Evolutionary conservation across 2,888 invertebrate genomes (phyloP), one percentile per base, ranked within the genome.

Genomic region (Serrognathus titanus): DNA sequence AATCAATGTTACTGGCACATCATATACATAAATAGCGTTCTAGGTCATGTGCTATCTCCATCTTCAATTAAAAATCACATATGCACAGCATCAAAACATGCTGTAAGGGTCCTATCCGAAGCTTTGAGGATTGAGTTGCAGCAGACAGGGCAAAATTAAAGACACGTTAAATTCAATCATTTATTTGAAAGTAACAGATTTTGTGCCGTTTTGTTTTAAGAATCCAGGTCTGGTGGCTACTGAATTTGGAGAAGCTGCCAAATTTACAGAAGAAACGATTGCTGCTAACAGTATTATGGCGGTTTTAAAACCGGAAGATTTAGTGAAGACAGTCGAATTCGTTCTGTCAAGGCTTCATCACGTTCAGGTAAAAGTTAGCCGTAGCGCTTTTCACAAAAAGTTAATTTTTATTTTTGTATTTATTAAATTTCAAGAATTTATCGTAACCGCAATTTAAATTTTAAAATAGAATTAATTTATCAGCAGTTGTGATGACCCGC

Each of bases 1-100:
- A 76, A 31, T 76, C 37, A 73, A 76, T 1, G 73, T 76, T 1
- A 78, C 80, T 45, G 85, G 84, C 85, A 86, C 62, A 81, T 87
- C 59, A 76, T 87, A 50, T 79, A 84, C 51, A 78, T 87, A 51
- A 84, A 83, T 71, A 86, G 63, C 35, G 41, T 40, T 12, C 7
- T 40, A 12, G 40, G 40, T 11, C 40, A 40, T 12, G 12, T 40
- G 40, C 68, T 69, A 0, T 64, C 67, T 2, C 11, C 54, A 5
- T 36, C 72, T 11, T 59, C 60, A 0, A 1, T 65, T 2, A 66
- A 69, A 0, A 73, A 69, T 52, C 40, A 40, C 9, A 46, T 82
- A 60, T 83, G 83, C 66, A 62, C 74, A n/a, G 79, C 80, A 1
- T 80, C 81, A 24, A 83, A 83, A 68, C 79, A 75, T 64, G 82